These are phyloP conservation scores for Villa cingulata DNA, from an alignment of 2,888 invertebrate species.

Conservation along the genomic window DNA sequence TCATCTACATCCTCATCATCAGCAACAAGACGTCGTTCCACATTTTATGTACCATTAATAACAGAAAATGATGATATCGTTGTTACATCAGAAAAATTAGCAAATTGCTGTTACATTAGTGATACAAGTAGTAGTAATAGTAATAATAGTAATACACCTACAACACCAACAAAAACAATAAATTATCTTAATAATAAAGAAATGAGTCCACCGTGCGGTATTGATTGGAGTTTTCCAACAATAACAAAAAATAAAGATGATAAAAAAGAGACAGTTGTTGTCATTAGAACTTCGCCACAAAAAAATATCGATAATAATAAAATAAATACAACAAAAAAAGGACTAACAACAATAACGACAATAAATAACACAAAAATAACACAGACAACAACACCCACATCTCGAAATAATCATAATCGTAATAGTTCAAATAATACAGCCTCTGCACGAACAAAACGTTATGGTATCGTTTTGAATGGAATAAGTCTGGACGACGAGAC, in stretches of 20 bases:
- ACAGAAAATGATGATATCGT: conserved; percentile 25
- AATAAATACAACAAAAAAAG: not conserved
- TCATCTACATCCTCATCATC: conserved; percentile 15
- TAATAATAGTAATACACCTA: not conserved
- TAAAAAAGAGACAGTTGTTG: not conserved
- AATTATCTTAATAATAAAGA: conserved; percentile 1
- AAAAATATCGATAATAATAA: not conserved
- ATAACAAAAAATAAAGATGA: not conserved
- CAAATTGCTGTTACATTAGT: not conserved
- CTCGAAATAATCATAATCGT: not conserved
- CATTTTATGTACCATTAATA: conserved; percentile 57
- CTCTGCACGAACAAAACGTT: conserved; percentile 24
- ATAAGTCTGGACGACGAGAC: conserved; percentile 25
- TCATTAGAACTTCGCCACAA: not conserved
- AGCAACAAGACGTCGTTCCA: conserved; percentile 49
- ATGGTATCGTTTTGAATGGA: conserved; percentile 33
- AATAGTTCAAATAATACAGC: conserved; percentile 13
- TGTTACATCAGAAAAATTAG: conserved; percentile 5
- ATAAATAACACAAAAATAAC: not conserved
- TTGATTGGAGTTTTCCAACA: conserved; percentile 27
- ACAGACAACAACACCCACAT: not conserved
- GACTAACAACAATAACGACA: not conserved
- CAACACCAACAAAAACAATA: not conserved
- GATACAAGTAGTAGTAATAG: not conserved
- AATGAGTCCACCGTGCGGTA: conserved; percentile 27